Evolutionary conservation across 1,140 invertebrate species (phyloP).

Genomic region (Temnothorax curvispinosus): DNA sequence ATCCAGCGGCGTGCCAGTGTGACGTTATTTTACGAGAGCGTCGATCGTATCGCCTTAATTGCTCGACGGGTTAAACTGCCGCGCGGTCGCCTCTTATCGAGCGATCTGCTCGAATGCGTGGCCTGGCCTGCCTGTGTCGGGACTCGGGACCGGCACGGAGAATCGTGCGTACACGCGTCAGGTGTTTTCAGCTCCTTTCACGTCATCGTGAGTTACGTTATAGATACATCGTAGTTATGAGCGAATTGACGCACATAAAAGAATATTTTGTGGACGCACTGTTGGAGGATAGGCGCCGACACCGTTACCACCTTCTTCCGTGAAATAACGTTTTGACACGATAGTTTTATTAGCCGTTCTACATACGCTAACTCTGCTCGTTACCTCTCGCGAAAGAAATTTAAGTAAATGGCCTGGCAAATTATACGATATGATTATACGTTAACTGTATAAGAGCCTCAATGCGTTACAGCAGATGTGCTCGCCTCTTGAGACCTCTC

Average conservation of each 20-base stretch:
- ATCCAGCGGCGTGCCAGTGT: constrained; percentile 69
- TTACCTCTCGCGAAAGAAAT: not conserved
- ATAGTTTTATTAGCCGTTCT: constrained; percentile 45
- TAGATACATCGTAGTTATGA: not conserved
- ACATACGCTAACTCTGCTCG: not conserved
- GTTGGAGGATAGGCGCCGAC: constrained; percentile 21
- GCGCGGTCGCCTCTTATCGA: constrained; percentile 80
- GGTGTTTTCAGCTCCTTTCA: constrained; percentile 76
- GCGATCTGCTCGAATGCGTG: constrained; percentile 75
- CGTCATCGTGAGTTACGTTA: constrained; percentile 64
- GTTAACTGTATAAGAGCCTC: not conserved
- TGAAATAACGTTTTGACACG: constrained; percentile 31
- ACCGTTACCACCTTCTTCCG: constrained; percentile 1
- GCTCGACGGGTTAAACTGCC: constrained; percentile 83
- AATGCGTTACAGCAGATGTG: not conserved
- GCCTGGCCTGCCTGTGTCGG: constrained; percentile 19
- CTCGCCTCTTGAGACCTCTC: not conserved
- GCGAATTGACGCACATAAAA: constrained; percentile 12
- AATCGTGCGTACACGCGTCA: constrained; percentile 69
- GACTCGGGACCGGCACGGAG: not conserved
- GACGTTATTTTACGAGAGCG: constrained; percentile 81
- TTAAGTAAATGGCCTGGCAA: constrained; percentile 4
- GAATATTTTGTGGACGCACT: constrained; percentile 9
- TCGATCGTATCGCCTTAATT: constrained; percentile 83
- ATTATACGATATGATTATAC: not conserved